These are phyloP conservation scores for Huso huso DNA, from an alignment of 2,797 vertebrate species.

Conservation along the genomic window DNA sequence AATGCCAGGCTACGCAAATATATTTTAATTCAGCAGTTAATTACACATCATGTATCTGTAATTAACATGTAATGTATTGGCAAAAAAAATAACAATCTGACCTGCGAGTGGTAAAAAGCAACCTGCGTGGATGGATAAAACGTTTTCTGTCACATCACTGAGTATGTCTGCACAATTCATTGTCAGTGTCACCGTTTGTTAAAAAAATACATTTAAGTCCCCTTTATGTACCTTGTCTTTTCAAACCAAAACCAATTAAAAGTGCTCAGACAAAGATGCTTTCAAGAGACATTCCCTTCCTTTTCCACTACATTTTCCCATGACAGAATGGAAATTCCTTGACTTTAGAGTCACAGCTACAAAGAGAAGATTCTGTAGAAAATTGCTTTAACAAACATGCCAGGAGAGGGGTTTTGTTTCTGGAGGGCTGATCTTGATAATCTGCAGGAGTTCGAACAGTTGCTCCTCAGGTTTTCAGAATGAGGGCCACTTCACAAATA, in stretches of 20 bases:
- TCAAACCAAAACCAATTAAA: slow-evolving; percentile 60
- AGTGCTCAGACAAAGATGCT: slow-evolving; percentile 51
- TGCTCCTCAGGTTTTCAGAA: slow-evolving; percentile 8
- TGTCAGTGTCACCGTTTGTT: slow-evolving; percentile 16
- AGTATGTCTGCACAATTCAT: too few species aligned
- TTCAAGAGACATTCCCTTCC: slow-evolving; percentile 45
- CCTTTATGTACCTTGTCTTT: slow-evolving; percentile 58
- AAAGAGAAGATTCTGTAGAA: slow-evolving; percentile 6
- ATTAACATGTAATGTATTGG: slow-evolving; percentile 19
- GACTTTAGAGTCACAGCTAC: slow-evolving; percentile 34
- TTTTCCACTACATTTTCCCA: slow-evolving; percentile 34
- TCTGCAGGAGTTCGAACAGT: slow-evolving; percentile 19
- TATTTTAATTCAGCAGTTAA: slow-evolving; percentile 19
- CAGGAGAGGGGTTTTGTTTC: slow-evolving; percentile 9
- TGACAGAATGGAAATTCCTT: slow-evolving; percentile 44
- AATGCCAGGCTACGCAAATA: slow-evolving; percentile 39
- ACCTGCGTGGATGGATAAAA: too few species aligned
- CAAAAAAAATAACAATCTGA: neutral
- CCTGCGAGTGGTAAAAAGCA: too few species aligned
- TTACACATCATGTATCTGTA: slow-evolving; percentile 5
- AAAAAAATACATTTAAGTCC: slow-evolving; percentile 36
- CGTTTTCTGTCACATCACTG: too few species aligned
- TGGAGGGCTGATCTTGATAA: slow-evolving; percentile 17
- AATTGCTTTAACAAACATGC: slow-evolving; percentile 18
- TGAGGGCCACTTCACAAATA: slow-evolving; percentile 16